Evolutionary conservation across 2,888 invertebrate species (phyloP), one percentile per base, ranked within the genome.

Genomic region (Steinernema carpocapsae): DNA sequence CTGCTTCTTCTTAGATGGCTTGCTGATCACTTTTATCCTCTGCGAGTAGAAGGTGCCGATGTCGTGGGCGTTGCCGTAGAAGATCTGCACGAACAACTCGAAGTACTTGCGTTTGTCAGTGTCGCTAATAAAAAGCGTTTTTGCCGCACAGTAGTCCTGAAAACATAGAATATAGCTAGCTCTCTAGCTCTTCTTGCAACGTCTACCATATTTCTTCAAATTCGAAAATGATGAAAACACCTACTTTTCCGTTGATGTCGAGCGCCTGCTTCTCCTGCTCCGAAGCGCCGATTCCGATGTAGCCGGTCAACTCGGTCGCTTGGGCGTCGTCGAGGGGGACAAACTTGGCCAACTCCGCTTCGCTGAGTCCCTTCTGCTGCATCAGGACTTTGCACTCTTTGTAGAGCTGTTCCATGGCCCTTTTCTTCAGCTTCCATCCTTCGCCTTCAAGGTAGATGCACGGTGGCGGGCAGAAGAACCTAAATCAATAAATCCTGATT

Each of bases 21-120:
- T 99, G 76, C 97, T 97, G 89, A 99, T 99, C 83, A 99, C 99
- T 91, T 99, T 99, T 88, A 99, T 99, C 87, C 97, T 91, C 89
- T 97, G 96, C 88, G 97, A 97, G 90, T 95, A 94, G 90, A 99
- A 99, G 76, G 95, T 93, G 77, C 99, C 99, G 87, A 99, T 95
- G 89, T 99, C 97, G 88, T 97, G 95, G 37, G 95, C 95, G 88
- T 94, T 95, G 37, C 95, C 95, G 90, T 97, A 97, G 88, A 97
- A 97, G 95, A 99, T 96, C 90, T 97, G 97, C 48, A 97, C 96
- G 37, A 95, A 94, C 45, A 99, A 91, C 94, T 97, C 97, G 88
- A 99, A 99, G 90, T 99, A 97, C 89, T 99, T 99, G 80, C 97
- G 91, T 89, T 99, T 99, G 89, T 99, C 99, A 70, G 97, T 95